Base-by-base conservation (phyloP, 2,113 vertebrate genomes). In the Chaetorhynchus papuensis region DNA sequence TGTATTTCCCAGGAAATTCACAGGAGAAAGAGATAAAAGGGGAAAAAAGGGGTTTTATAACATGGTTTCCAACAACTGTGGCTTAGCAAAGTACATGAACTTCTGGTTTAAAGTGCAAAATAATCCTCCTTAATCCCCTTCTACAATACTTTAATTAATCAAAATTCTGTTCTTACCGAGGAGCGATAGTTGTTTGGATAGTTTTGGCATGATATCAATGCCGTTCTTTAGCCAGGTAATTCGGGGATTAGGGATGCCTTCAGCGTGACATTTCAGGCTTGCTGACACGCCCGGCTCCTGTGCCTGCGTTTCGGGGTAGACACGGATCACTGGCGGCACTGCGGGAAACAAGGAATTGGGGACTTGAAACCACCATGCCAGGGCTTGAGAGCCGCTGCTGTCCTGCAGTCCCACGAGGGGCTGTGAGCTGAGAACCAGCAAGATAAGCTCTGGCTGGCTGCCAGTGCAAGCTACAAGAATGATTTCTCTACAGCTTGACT, bases 211-310 rank as follows among this genome's bases (percentile, higher is more conserved):
- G 93, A 99, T 96, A 81, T 99, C 99, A 93, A 99, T 94, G 96
- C 99, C 99, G 4, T 99, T 99, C 97, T 99, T 99, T 37, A 99
- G 98, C 99, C 99, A 99, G 60, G 98, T 96, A 72, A 99, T 99
- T 77, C 97, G 98, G 78, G 99, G 99, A 89, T 98, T 98, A 17
- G 99, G 99, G 83, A 99, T 99, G 95, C 99, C 99, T 61, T 99
- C 99, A 0, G 99, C 99, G 0, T 99, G 99, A 89, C 99, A 99
- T 50, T 94, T 97, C 56, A 99, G 98, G 94, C 99, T 99, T 15
- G 99, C 99, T 0, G 98, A 98, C 50, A 99, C 97, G 0, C 99
- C 99, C 0, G 99, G 99, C 97, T 99, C 99, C 97, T 99, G 99
- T 3, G 99, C 99, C 96, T 99, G 99, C 2, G 98, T 98, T 90